A percentile compares a stretch with the other conserved stretches of the same genome.
phyloP scores from a whole-genome alignment of 1,140 invertebrate genomes.

The Drosophila kurseongensis region DNA sequence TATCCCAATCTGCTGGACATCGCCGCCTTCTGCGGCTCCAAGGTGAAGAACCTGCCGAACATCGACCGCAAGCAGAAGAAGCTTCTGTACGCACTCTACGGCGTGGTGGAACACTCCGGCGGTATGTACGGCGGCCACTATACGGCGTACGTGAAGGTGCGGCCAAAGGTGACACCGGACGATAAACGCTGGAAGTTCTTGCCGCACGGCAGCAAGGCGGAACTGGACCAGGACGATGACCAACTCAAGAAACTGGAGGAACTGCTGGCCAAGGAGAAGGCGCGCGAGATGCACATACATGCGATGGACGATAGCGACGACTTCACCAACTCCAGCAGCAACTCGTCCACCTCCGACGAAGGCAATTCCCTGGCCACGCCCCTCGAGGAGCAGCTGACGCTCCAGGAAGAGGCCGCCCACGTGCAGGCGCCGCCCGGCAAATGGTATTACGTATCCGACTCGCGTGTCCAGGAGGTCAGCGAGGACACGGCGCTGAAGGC shows the following conservation, averaged over 20 bases:
- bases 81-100: constrained; percentile 95
- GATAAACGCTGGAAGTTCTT: constrained; percentile 90
- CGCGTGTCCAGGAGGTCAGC: constrained; percentile 91
- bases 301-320: constrained; percentile 83
- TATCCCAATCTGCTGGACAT: constrained; percentile 95
- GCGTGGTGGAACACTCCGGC: constrained; percentile 97
- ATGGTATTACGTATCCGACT: constrained; percentile 98
- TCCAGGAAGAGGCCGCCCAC: constrained; percentile 68
- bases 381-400: constrained; percentile 30
- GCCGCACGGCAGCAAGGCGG: constrained; percentile 86
- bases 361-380: constrained; percentile 67
- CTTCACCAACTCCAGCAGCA: constrained; percentile 86
- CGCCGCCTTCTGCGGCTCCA: constrained; percentile 94
- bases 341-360: constrained; percentile 84
- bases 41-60: constrained; percentile 88
- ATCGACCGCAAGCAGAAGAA: constrained; percentile 88
- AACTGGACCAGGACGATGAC: constrained; percentile 80
- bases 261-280: constrained; percentile 80
- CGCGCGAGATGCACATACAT: constrained; percentile 72
- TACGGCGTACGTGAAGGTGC: constrained; percentile 96
- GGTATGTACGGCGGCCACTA: constrained; percentile 97
- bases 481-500: constrained; percentile 92
- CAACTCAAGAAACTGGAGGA: constrained; percentile 76
- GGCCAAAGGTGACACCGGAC: constrained; percentile 85
- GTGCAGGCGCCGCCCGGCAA: constrained; percentile 88